Evolutionary conservation across 2,888 invertebrate species (phyloP).

Genomic region (Pinctada fucata): DNA sequence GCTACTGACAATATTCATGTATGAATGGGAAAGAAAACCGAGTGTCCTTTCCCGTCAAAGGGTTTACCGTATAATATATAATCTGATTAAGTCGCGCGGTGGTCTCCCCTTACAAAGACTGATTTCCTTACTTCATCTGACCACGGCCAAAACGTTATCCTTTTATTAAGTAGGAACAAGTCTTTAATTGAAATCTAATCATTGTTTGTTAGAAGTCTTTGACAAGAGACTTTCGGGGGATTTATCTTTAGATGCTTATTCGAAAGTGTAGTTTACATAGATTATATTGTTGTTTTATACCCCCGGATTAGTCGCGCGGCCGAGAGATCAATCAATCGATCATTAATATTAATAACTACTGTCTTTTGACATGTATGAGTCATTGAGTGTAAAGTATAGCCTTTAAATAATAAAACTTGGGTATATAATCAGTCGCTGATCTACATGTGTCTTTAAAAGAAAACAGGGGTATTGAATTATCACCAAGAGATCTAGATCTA

Average conservation of each 20-base stretch:
- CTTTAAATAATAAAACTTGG: neutral
- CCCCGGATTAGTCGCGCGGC: neutral
- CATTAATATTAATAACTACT: neutral
- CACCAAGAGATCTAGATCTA: too few relatives aligned
- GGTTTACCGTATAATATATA: too few relatives aligned
- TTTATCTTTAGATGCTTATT: neutral
- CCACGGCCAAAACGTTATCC: neutral
- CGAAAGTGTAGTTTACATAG: neutral
- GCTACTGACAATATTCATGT: too few relatives aligned
- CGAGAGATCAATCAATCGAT: neutral
- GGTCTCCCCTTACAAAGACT: too few relatives aligned
- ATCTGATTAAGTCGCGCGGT: too few relatives aligned
- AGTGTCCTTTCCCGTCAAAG: too few relatives aligned
- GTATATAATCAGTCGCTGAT: too few relatives aligned
- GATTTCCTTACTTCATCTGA: too few relatives aligned
- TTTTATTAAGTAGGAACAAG: conserved; percentile 20
- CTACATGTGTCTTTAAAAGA: too few relatives aligned
- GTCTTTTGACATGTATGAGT: neutral
- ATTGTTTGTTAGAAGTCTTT: conserved; percentile 17
- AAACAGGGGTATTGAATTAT: too few relatives aligned
- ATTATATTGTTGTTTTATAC: neutral
- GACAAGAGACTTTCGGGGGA: conserved; percentile 21
- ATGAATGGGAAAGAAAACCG: too few relatives aligned
- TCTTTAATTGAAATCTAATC: conserved; percentile 30
- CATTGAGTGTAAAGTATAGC: neutral